phyloP scores from a whole-genome alignment of 2,113 vertebrate species.

The Leuciscus idus region DNA sequence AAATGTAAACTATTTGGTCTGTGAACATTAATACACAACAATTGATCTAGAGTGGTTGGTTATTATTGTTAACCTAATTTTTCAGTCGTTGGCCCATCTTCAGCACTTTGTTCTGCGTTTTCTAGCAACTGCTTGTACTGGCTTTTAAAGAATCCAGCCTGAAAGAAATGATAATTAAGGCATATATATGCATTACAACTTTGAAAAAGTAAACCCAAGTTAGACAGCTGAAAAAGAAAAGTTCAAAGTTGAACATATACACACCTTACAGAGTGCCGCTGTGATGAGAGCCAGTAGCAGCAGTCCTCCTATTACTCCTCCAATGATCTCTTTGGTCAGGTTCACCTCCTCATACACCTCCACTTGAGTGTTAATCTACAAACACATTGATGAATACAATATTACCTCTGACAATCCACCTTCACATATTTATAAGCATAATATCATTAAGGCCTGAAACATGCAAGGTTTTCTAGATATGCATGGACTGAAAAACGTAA shows the following conservation, averaged over 20 bases:
- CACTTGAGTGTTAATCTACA: constrained; percentile 73
- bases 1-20: too few species aligned
- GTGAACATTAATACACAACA: not conserved
- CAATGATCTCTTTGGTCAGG: constrained; percentile 70
- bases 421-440: not conserved
- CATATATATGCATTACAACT: not conserved
- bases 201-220: not conserved
- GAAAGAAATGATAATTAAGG: not conserved
- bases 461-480: too few species aligned
- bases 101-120: constrained; percentile 3
- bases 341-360: constrained; percentile 70
- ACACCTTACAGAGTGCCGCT: constrained; percentile 72
- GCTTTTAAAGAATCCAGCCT: constrained; percentile 87
- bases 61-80: not conserved
- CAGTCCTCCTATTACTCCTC: constrained; percentile 78
- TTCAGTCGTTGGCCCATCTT: not conserved
- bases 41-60: not conserved
- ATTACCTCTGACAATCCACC: not conserved
- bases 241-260: constrained; percentile 45
- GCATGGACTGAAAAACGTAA: too few species aligned
- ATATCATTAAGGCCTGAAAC: too few species aligned
- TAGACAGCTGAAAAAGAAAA: not conserved
- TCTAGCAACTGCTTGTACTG: constrained; percentile 77
- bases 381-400: not conserved
- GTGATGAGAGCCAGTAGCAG: constrained; percentile 75